These are phyloP conservation scores for Heliconius sara DNA, from an alignment of 2,888 invertebrate genomes.

Conservation along the genomic window DNA sequence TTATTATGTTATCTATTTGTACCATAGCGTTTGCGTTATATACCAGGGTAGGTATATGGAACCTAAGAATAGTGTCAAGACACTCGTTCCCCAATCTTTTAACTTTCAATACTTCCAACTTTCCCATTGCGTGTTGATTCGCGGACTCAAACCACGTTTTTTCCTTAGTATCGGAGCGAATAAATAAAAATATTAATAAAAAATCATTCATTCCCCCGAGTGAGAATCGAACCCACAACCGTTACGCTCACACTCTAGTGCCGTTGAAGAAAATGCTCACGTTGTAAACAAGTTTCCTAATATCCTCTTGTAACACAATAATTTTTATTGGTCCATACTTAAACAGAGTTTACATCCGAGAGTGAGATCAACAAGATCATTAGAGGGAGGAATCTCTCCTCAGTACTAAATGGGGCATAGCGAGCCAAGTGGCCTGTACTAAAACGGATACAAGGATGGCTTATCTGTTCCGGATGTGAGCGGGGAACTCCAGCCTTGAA, in stretches of 20 bases:
- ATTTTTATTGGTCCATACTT: neutral
- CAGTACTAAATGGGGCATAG: slow-evolving; percentile 44
- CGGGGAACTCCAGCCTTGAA: slow-evolving; percentile 40
- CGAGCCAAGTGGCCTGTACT: slow-evolving; percentile 47
- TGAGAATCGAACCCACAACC: too few species aligned
- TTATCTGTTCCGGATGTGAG: slow-evolving; percentile 63
- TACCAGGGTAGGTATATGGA: too few species aligned
- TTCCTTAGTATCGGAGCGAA: too few species aligned
- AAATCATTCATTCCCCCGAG: too few species aligned
- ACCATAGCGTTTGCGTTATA: too few species aligned
- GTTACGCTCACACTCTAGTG: too few species aligned
- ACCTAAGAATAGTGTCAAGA: too few species aligned
- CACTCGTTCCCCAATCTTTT: too few species aligned
- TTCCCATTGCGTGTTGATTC: too few species aligned
- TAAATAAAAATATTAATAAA: too few species aligned
- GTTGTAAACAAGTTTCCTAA: neutral
- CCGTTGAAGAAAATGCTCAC: neutral
- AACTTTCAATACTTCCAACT: too few species aligned
- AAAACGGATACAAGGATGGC: slow-evolving; percentile 60
- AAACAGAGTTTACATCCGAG: slow-evolving; percentile 31
- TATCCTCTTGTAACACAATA: slow-evolving; percentile 1
- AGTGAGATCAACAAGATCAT: slow-evolving; percentile 39
- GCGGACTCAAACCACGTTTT: too few species aligned
- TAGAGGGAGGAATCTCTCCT: slow-evolving; percentile 39
- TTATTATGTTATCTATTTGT: neutral